A percentile compares a stretch with the other conserved stretches of the same genome.
phyloP scores from a whole-genome alignment of 2,888 invertebrate genomes.

The Pristionchus japonicus region DNA sequence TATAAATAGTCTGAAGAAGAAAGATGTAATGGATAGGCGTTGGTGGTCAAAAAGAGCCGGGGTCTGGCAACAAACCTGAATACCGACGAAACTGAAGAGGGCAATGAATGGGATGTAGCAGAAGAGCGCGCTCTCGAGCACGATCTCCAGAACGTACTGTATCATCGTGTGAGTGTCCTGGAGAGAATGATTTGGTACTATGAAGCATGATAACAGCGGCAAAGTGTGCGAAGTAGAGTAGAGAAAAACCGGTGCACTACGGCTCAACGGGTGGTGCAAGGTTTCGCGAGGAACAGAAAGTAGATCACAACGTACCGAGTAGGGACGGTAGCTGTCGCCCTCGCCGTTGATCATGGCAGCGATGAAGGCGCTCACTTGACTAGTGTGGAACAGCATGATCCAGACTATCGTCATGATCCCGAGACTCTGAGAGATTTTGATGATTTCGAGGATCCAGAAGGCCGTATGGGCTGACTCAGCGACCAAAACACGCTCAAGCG shows the following conservation, averaged over 20 bases:
- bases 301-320: background rate
- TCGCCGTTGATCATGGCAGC: background rate
- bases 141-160: background rate
- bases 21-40: too few relatives aligned
- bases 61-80: too few relatives aligned
- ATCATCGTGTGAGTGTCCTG: background rate
- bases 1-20: too few relatives aligned
- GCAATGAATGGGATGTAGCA: constrained; percentile 18
- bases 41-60: too few relatives aligned
- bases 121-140: constrained; percentile 17
- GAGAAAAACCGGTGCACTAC: too few relatives aligned
- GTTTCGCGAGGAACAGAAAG: too few relatives aligned
- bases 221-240: too few relatives aligned
- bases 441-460: background rate
- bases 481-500: too few relatives aligned
- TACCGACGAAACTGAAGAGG: background rate
- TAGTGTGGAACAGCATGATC: constrained; percentile 22
- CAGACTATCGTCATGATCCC: background rate
- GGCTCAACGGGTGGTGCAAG: too few relatives aligned
- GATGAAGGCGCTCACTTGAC: background rate
- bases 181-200: too few relatives aligned
- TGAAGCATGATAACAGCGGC: too few relatives aligned
- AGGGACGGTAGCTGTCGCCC: background rate
- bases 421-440: background rate
- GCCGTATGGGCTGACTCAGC: too few relatives aligned